Conservation (phyloP, 1,140 invertebrate genomes). For the Platyura marginata region DNA sequence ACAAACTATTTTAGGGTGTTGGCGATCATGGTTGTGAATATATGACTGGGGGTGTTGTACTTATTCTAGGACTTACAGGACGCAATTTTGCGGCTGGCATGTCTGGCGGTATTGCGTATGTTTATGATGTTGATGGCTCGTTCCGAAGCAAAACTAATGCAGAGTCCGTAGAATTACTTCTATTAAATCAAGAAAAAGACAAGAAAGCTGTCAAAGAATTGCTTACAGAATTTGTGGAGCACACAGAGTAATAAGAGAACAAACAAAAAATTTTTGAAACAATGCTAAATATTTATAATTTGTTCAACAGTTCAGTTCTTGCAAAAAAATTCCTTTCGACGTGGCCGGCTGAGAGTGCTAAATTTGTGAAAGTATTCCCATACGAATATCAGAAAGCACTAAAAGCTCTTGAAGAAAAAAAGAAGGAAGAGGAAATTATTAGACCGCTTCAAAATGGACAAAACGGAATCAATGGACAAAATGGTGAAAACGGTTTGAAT, state of each 20-base stretch:
- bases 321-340: conserved; percentile 60
- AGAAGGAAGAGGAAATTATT: conserved; percentile 17
- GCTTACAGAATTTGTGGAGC: conserved; percentile 70
- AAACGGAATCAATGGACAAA: conserved; percentile 27
- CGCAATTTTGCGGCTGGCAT: conserved; percentile 98
- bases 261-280: too few species aligned
- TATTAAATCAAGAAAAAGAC: conserved; percentile 63
- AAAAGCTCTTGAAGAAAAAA: conserved; percentile 42
- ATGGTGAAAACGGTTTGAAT: conserved; percentile 18
- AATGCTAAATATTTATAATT: too few species aligned
- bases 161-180: conserved; percentile 77
- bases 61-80: conserved; percentile 88
- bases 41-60: conserved; percentile 88
- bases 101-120: conserved; percentile 92
- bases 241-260: conserved; percentile 75
- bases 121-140: conserved; percentile 75
- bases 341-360: conserved; percentile 59
- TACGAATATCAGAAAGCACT: conserved; percentile 90
- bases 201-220: conserved; percentile 58
- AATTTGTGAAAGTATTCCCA: conserved; percentile 95
- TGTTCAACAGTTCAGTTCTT: conserved; percentile 43
- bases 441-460: conserved; percentile 24
- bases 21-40: conserved; percentile 99
- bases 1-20: conserved; percentile 50
- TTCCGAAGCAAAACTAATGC: conserved; percentile 75